Conservation (phyloP, 2,797 vertebrate genomes). For the Silurus lanzhouensis region DNA sequence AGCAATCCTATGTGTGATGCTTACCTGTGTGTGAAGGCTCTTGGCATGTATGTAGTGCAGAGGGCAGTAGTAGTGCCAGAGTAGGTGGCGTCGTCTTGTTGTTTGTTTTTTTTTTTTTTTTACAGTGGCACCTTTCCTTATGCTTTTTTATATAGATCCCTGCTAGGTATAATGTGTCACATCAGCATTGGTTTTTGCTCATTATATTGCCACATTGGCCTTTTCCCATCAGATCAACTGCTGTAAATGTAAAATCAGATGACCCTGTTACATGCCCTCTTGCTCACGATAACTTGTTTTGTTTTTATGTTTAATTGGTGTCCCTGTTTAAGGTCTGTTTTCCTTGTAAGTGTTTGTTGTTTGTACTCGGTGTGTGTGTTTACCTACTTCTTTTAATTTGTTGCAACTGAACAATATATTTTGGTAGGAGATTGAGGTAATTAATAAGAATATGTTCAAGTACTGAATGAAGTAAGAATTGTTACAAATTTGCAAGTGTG, state of each 20-base stretch:
- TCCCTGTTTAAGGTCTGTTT: background rate
- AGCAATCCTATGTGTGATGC: slow-evolving; percentile 3
- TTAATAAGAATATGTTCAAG: background rate
- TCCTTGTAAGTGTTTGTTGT: background rate
- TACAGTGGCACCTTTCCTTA: background rate
- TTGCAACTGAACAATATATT: background rate
- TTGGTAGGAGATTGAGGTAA: background rate
- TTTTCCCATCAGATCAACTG: background rate
- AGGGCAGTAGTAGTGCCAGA: background rate
- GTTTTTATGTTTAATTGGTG: background rate
- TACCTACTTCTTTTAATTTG: background rate
- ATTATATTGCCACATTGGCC: background rate
- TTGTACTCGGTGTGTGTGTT: background rate
- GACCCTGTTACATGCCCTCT: too few species aligned
- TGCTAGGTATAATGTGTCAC: background rate
- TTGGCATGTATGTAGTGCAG: background rate
- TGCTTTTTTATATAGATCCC: background rate
- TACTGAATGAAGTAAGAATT: background rate
- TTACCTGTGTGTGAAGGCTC: background rate
- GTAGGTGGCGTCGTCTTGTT: background rate
- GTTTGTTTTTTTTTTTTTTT: too few species aligned
- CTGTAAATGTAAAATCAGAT: background rate
- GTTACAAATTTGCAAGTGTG: background rate
- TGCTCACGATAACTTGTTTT: background rate
- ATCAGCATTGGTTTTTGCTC: background rate